Base-by-base conservation (phyloP, 2,797 vertebrate species). In the Sphenopsis melanotis region DNA sequence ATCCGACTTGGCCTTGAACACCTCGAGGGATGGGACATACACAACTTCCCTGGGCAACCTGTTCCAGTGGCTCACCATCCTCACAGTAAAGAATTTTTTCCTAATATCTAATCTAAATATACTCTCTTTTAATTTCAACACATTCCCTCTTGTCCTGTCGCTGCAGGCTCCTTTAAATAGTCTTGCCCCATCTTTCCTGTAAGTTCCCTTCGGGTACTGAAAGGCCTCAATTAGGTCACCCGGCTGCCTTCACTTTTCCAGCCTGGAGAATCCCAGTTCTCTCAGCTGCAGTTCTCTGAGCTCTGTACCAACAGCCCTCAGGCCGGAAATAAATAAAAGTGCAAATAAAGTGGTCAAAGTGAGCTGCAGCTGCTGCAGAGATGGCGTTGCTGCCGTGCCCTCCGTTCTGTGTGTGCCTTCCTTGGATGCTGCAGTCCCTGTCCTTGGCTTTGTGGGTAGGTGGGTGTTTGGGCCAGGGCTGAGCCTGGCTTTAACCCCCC, bases 401-500 rank as follows among this genome's bases (percentile, higher is more conserved):
- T 0, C 21, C 1, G 2, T 13, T 39, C 17, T 4, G 1, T 10
- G n/a, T 3, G 0, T 12, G 22, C 49, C 20, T 22, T 39, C 10
- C 15, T 13, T 0, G 0, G 42, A 6, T 34, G 36, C 34, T 19
- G 17, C 32, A 21, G 39, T 12, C 32, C 8, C 4, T 10, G 14
- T 15, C 27, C 41, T 52, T 1, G 9, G 30, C 69, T 49, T 12
- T 37, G 34, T 4, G 2, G 20, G 11, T 30, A 3, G 47, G n/a
- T 9, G 34, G 29, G 29, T 41, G 53, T 14, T 49, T 14, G 47
- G 44, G 49, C 11, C 37, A 1, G 42, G 39, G 4, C 32, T 52
- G 46, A 19, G 20, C 32, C 5, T 1, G 0, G 21, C 55, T 78
- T 26, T 17, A 12, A 11, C 11, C 7, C 0, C 15, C 6, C 5